Evolutionary conservation across 1,140 invertebrate genomes (phyloP).

Genomic region (Orchestia grillus): DNA sequence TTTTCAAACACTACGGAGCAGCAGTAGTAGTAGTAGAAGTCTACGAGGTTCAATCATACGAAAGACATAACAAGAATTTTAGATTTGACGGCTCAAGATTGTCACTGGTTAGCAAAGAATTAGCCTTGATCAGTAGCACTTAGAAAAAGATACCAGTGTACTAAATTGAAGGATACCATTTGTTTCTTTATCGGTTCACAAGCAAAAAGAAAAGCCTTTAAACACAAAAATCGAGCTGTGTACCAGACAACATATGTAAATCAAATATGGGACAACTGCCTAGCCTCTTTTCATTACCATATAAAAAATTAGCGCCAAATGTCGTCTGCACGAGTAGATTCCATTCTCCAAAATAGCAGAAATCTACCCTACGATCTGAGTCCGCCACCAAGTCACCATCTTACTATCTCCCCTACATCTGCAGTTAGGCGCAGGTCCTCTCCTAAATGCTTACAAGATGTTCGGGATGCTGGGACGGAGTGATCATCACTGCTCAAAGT

Average conservation of each 20-base stretch:
- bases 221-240: neutral
- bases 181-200: neutral
- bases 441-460: conserved; percentile 47
- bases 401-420: conserved; percentile 33
- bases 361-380: conserved; percentile 21
- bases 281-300: neutral
- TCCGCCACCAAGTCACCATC: neutral
- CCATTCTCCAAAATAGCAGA: neutral
- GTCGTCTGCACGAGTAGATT: conserved; percentile 24
- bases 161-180: neutral
- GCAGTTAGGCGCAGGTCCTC: conserved; percentile 25
- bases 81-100: neutral
- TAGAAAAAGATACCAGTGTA: no score
- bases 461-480: neutral
- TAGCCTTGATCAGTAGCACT: no score
- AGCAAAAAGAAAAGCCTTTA: neutral
- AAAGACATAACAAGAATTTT: neutral
- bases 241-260: neutral
- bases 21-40: neutral
- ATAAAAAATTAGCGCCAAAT: neutral
- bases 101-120: no score
- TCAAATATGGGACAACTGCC: neutral
- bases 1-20: neutral
- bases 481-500: neutral
- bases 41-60: neutral